Base-by-base conservation (phyloP, 2,888 invertebrate genomes). In the Brachyopa scutellaris region DNA sequence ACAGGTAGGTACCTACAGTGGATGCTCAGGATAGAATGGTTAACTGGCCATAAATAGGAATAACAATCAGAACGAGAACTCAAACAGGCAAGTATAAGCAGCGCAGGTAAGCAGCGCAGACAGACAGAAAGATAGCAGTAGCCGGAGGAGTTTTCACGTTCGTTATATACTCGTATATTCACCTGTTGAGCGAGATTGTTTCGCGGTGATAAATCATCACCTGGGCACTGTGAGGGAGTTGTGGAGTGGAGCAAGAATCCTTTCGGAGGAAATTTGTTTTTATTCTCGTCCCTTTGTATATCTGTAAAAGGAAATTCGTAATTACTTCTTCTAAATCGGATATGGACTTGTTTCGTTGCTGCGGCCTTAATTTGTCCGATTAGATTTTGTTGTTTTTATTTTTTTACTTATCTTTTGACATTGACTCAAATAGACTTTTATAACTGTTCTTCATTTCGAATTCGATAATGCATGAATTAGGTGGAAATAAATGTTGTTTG, bases 141-240 rank as follows among this genome's bases (percentile, higher is more conserved):
- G 82, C 82, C 77, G 82, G 82, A 82, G 82, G 82, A 82, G 77
- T 82, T 82, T 74, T 77, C 77, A 77, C 70, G 82, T 82, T 82
- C 82, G 70, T 82, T 82, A 82, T 78, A n/a, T n/a, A n/a, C n/a
- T n/a, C n/a, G n/a, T n/a, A n/a, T n/a, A 83, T 83, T 83, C 83
- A 83, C 83, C 83, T 83, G 83, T 83, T 83, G 62, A 78, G 59
- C 73, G 62, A 83, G 83, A 83, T 83, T 72, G 66, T 82, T 82
- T 64, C 64, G 77, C 70, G 76, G 66, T 82, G 82, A 82, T 82
- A 82, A 82, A 70, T 82, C 82, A 82, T 82, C 82, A 82, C 70
- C 77, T 77, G 55, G 69, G 31, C 47, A 17, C 33, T 31, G 59
- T 47, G 11, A 31, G 64, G 51, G 76, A 49, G 76, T 33, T 33